These are phyloP conservation scores for Venusia cambrica DNA, from an alignment of 2,888 invertebrate species.

Conservation along the genomic window DNA sequence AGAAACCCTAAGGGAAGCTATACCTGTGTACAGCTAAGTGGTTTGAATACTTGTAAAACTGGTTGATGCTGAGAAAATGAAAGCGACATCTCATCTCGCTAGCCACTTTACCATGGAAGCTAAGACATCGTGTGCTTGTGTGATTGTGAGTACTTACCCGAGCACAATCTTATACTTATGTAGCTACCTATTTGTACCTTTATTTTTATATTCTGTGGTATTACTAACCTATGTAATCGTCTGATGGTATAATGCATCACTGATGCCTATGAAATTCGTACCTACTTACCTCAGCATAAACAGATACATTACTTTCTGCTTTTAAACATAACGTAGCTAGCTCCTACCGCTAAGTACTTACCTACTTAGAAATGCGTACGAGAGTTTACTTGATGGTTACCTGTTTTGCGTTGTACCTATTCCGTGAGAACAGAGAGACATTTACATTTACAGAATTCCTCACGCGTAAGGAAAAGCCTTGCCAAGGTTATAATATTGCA, in stretches of 20 bases:
- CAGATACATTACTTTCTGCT: not conserved
- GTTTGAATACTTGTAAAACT: constrained; percentile 23
- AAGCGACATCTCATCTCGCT: constrained; percentile 23
- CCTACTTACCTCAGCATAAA: not conserved
- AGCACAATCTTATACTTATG: constrained; percentile 3
- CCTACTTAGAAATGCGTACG: not conserved
- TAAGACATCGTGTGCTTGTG: not conserved
- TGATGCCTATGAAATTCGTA: no score
- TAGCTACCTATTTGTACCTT: no score
- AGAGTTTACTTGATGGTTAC: no score
- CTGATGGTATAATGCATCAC: no score
- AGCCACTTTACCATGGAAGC: constrained; percentile 12
- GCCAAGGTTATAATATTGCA: constrained; percentile 15
- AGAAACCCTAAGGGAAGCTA: no score
- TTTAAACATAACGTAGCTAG: no score
- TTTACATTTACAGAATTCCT: constrained; percentile 1
- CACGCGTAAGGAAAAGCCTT: constrained; percentile 24
- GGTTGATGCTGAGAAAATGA: constrained; percentile 26
- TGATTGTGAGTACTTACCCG: not conserved
- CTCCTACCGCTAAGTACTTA: no score
- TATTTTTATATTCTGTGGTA: no score
- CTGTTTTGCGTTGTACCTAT: not conserved
- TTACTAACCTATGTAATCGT: no score
- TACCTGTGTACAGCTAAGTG: constrained; percentile 7
- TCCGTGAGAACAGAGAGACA: constrained; percentile 4